Evolutionary conservation across 2,113 vertebrate species (phyloP).

Genomic region (Suricata suricatta): DNA sequence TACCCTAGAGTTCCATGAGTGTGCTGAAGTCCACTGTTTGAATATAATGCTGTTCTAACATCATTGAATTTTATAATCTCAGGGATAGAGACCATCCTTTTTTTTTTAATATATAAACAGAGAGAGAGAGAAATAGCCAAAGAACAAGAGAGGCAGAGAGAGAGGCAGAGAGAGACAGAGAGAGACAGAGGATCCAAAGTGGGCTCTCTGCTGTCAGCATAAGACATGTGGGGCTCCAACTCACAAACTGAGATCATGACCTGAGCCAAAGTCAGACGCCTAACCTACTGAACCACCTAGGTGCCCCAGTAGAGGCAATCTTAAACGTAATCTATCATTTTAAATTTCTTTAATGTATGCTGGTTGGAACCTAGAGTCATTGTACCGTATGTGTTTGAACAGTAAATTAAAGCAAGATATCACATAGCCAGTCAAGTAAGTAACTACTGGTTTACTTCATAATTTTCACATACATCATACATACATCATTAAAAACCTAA

Average conservation of each 20-base stretch:
- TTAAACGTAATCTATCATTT: slow-evolving; percentile 33
- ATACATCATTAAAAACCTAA: background rate
- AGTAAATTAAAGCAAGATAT: slow-evolving; percentile 36
- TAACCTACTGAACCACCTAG: no score
- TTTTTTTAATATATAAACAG: no score
- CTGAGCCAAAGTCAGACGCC: no score
- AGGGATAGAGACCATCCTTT: background rate
- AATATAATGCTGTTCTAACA: background rate
- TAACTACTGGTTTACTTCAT: slow-evolving; percentile 4
- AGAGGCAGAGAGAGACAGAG: no score
- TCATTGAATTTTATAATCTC: slow-evolving; percentile 21
- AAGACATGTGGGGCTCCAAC: no score
- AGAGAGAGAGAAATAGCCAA: no score
- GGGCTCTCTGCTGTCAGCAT: no score
- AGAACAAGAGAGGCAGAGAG: no score
- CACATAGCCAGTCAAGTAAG: background rate
- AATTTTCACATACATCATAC: background rate
- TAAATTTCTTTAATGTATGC: slow-evolving; percentile 10
- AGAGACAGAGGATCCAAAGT: no score
- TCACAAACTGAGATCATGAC: no score
- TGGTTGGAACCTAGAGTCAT: slow-evolving; percentile 7
- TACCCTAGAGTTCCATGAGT: background rate
- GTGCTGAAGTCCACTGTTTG: background rate
- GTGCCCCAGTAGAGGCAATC: background rate
- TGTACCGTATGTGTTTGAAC: background rate